Evolutionary conservation across 53 echinoderm and acorn worm species (phyloP).

Genomic region (Paelopatides confundens): DNA sequence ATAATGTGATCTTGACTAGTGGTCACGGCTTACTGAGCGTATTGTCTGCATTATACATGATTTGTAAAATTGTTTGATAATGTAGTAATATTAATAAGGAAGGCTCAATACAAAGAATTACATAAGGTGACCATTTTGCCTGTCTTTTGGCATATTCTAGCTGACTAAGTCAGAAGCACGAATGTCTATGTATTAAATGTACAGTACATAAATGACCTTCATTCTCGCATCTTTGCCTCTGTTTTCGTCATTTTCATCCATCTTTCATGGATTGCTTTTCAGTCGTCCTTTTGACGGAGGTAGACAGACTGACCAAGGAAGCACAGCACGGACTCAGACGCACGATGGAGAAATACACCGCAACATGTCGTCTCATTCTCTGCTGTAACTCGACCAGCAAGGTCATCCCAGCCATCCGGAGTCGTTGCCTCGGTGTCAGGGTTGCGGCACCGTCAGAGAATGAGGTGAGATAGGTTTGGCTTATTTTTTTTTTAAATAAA

Average conservation of each 20-base stretch:
- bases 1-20: too few relatives aligned
- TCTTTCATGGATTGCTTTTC: background rate
- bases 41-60: too few relatives aligned
- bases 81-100: too few relatives aligned
- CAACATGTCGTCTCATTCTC: slow-evolving; percentile 92
- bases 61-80: too few relatives aligned
- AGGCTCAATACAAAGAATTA: too few relatives aligned
- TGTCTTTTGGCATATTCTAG: too few relatives aligned
- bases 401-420: slow-evolving; percentile 97
- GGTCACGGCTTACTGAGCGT: too few relatives aligned
- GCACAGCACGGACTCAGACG: slow-evolving; percentile 97
- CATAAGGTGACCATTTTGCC: too few relatives aligned
- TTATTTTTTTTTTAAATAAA: too few relatives aligned
- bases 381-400: slow-evolving; percentile 98
- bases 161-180: too few relatives aligned
- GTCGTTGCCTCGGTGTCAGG: slow-evolving; percentile 88
- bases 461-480: slow-evolving; percentile 77
- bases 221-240: background rate
- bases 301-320: slow-evolving; percentile 94
- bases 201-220: background rate
- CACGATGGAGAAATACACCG: slow-evolving; percentile 97
- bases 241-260: background rate
- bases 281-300: slow-evolving; percentile 97
- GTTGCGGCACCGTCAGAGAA: slow-evolving; percentile 90
- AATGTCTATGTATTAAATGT: too few relatives aligned